Base-by-base conservation (phyloP, 2,888 invertebrate genomes). In the Hesperia comma region DNA sequence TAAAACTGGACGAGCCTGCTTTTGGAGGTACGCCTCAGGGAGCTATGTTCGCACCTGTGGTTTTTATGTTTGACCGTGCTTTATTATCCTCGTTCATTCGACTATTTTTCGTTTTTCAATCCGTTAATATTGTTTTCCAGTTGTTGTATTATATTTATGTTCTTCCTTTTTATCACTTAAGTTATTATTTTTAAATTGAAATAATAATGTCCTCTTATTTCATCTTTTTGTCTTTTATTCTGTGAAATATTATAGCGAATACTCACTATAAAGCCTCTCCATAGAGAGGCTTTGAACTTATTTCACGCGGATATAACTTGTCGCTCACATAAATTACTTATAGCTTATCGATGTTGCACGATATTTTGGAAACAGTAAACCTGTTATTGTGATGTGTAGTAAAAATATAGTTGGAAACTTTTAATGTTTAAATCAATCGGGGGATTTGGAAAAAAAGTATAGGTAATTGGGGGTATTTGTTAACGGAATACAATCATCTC, bases 11-110 rank as follows among this genome's bases (percentile, higher is more conserved):
- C 72, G 76, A 77, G 77, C 75, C 78, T 74, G 69, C 74, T 77
- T 78, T 71, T 68, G 74, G 61, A 77, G 79, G 78, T 74, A 72
- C 80, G 75, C 80, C 75, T 71, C 77, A 74, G 81, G 80, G 81
- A 78, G 68, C 71, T 74, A 72, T 78, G 76, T 82, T 81, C 67
- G 75, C 80, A 72, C 79, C 79, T 75, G 74, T 66, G 75, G 75
- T 75, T 76, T 74, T 72, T 68, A 67, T 70, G 71, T 67, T 64
- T 67, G 14, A 6, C 15, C 37, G 33, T 51, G 57, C 41, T 53
- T 64, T 58, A 64, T 58, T 41, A 12, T 53, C 14, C n/a, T 15
- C 12, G 5, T 41, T 58, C 41, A 49, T 40, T 41, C 1, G 26
- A 12, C 26, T 12, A 10, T 63, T 55, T 57, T 57, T n/a, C 6